These are phyloP conservation scores for Aethes cnicana DNA, from an alignment of 2,888 invertebrate genomes.

Conservation along the genomic window DNA sequence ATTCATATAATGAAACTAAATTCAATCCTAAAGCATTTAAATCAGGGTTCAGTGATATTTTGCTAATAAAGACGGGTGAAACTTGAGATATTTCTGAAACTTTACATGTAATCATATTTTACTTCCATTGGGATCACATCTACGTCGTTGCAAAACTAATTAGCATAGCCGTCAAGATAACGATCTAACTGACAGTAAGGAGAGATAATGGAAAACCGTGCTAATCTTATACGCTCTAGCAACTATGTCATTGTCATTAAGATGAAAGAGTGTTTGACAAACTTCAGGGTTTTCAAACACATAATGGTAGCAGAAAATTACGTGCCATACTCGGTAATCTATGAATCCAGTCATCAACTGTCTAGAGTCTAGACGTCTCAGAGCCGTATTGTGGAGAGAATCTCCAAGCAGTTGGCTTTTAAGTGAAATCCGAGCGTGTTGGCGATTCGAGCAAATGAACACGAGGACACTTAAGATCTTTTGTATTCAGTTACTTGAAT, in stretches of 20 bases:
- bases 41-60: slow-evolving; percentile 1
- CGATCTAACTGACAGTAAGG: slow-evolving; percentile 13
- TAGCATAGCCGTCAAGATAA: slow-evolving; percentile 20
- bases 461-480: background rate
- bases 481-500: background rate
- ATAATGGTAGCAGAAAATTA: no score
- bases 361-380: slow-evolving; percentile 5
- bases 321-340: no score
- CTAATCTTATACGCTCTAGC: background rate
- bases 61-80: background rate
- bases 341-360: background rate
- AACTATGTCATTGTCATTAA: no score
- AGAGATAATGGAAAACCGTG: slow-evolving; percentile 10
- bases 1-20: background rate
- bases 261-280: no score
- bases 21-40: slow-evolving; percentile 2
- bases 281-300: no score
- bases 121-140: background rate
- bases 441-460: background rate
- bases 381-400: slow-evolving; percentile 3
- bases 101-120: slow-evolving; percentile 3
- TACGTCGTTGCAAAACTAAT: slow-evolving; percentile 14
- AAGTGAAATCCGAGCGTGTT: slow-evolving; percentile 9
- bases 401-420: slow-evolving; percentile 5
- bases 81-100: slow-evolving; percentile 6